Percentiles rank a stretch among this genome's conserved stretches.
Evolutionary conservation across 2,888 invertebrate species (phyloP).

Genomic region (Drosophila percnosoma): DNA sequence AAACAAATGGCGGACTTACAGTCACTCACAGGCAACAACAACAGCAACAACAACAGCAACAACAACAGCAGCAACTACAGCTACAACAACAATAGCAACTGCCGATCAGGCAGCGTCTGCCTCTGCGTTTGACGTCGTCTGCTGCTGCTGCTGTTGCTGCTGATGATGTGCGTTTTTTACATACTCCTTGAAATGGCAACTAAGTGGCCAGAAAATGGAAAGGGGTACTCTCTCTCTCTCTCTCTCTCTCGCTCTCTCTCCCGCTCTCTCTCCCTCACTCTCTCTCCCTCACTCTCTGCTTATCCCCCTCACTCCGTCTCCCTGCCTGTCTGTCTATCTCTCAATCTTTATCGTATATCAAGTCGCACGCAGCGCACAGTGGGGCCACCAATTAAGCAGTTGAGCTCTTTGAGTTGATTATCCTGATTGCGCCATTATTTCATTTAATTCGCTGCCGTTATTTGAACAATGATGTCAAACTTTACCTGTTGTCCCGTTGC

Average conservation of each 20-base stretch:
- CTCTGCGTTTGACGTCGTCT: constrained; percentile 51
- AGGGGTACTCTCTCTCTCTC: constrained; percentile 8
- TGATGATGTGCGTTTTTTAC: constrained; percentile 60
- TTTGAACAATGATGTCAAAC: background rate
- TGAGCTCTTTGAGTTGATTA: background rate
- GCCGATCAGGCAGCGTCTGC: constrained; percentile 49
- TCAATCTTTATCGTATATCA: constrained; percentile 32
- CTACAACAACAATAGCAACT: constrained; percentile 30
- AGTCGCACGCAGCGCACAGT: constrained; percentile 54
- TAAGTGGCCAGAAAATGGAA: constrained; percentile 16
- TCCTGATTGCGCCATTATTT: constrained; percentile 5
- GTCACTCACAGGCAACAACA: constrained; percentile 50
- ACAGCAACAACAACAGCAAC: constrained; percentile 26
- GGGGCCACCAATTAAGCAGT: constrained; percentile 15
- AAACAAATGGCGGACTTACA: constrained; percentile 55
- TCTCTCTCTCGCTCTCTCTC: no score
- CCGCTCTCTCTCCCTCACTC: background rate
- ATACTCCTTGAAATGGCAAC: constrained; percentile 55
- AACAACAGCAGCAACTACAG: constrained; percentile 3
- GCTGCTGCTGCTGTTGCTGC: constrained; percentile 10
- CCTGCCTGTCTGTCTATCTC: background rate
- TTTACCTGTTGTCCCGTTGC: no score
- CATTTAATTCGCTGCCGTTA: background rate
- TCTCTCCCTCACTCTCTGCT: background rate
- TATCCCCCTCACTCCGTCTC: no score